Evolutionary conservation across 2,888 invertebrate genomes (phyloP).

Genomic region (Drosophila neotestacea): DNA sequence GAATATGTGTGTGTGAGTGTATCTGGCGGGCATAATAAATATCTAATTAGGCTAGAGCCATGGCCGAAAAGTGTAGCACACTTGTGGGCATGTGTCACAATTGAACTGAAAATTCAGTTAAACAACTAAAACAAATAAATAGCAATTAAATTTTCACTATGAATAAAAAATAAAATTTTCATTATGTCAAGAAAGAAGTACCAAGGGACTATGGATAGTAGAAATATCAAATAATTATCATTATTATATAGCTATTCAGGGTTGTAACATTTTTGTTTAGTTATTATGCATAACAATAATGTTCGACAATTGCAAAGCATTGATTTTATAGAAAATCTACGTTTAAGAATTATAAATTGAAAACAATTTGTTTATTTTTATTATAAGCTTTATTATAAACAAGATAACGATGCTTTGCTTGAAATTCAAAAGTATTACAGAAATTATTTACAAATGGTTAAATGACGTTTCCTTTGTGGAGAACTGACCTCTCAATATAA

Average conservation of each 20-base stretch:
- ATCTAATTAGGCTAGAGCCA: conserved; percentile 63
- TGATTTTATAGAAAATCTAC: too few species aligned
- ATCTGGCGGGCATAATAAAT: conserved; percentile 62
- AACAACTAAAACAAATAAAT: conserved; percentile 20
- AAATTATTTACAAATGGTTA: not conserved
- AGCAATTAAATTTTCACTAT: conserved; percentile 29
- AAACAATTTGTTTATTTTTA: too few species aligned
- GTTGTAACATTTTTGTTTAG: too few species aligned
- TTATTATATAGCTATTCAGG: too few species aligned
- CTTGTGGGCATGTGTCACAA: conserved; percentile 16
- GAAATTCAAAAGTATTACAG: too few species aligned
- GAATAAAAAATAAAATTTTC: not conserved
- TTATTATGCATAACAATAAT: too few species aligned
- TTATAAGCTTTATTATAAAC: too few species aligned
- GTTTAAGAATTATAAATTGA: too few species aligned
- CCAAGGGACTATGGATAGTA: not conserved
- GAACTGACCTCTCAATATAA: not conserved
- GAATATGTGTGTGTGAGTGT: conserved; percentile 17
- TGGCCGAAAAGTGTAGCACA: conserved; percentile 27
- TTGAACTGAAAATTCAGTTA: conserved; percentile 20
- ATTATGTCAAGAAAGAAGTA: not conserved
- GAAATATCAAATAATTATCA: too few species aligned
- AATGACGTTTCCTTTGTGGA: not conserved
- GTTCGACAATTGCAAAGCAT: too few species aligned
- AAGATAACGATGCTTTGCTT: too few species aligned